A percentile compares a stretch with the other conserved stretches of the same genome.
phyloP scores from a whole-genome alignment of 2,797 vertebrate species.

The Micromesistius poutassou region DNA sequence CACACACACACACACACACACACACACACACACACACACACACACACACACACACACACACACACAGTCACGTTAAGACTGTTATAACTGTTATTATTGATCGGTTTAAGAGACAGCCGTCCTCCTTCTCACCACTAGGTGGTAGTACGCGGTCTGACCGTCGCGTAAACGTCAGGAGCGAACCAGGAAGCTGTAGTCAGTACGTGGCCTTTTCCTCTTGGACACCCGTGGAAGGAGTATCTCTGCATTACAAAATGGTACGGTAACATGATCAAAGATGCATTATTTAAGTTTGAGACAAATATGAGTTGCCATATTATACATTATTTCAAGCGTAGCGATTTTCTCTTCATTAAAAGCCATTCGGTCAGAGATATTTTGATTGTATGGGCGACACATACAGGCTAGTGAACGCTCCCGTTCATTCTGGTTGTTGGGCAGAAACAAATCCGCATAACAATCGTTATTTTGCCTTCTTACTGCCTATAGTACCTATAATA shows the following conservation, averaged over 20 bases:
- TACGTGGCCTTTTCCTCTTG: conserved; percentile 69
- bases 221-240: conserved; percentile 19
- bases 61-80: too few relatives aligned
- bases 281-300: not conserved
- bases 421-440: not conserved
- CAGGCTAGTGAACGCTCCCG: not conserved
- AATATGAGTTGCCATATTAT: not conserved
- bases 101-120: too few relatives aligned
- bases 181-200: conserved; percentile 58
- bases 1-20: too few relatives aligned
- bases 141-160: conserved; percentile 24
- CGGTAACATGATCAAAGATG: not conserved
- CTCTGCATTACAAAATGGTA: conserved; percentile 58
- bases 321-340: not conserved
- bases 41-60: too few relatives aligned
- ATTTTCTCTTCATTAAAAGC: not conserved
- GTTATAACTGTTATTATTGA: too few relatives aligned
- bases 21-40: too few relatives aligned
- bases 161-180: conserved; percentile 31
- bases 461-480: not conserved
- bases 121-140: conserved; percentile 32
- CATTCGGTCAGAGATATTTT: not conserved
- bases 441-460: not conserved
- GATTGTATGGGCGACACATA: not conserved
- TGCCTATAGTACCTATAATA: not conserved